These are phyloP conservation scores for Enhydra lutris DNA, from an alignment of 2,113 vertebrate species.

Conservation along the genomic window DNA sequence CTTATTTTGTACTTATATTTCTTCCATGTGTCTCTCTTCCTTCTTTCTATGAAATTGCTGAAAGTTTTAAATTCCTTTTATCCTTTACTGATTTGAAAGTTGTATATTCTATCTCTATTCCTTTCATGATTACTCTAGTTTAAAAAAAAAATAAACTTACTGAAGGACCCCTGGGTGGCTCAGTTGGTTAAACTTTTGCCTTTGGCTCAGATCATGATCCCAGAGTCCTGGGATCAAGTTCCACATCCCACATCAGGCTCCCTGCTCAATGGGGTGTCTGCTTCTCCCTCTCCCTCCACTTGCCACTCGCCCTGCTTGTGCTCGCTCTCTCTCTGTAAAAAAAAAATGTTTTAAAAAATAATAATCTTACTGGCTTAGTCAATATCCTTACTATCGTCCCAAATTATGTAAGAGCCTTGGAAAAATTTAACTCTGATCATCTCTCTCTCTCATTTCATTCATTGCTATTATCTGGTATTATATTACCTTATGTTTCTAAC, in stretches of 20 bases:
- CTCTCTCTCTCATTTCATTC: background rate
- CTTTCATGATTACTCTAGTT: background rate
- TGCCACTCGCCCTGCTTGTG: background rate
- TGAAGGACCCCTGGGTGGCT: background rate
- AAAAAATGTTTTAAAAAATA: background rate
- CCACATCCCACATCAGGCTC: background rate
- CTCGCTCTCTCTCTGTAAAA: background rate
- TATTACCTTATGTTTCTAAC: background rate
- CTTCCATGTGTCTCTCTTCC: background rate
- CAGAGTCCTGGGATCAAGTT: background rate
- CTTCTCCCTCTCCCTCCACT: background rate
- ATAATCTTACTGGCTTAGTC: background rate
- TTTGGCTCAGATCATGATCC: background rate
- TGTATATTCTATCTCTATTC: background rate
- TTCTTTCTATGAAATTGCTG: background rate
- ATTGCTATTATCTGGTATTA: background rate
- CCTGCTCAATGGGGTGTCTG: background rate
- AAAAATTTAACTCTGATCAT: background rate
- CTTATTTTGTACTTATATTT: constrained; percentile 17
- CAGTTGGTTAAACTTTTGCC: background rate
- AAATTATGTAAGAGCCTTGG: background rate
- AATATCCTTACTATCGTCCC: background rate
- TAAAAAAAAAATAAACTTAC: background rate
- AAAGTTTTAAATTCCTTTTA: background rate
- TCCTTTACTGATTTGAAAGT: background rate